phyloP scores from a whole-genome alignment of 2,113 vertebrate species.

The Apteryx mantelli region DNA sequence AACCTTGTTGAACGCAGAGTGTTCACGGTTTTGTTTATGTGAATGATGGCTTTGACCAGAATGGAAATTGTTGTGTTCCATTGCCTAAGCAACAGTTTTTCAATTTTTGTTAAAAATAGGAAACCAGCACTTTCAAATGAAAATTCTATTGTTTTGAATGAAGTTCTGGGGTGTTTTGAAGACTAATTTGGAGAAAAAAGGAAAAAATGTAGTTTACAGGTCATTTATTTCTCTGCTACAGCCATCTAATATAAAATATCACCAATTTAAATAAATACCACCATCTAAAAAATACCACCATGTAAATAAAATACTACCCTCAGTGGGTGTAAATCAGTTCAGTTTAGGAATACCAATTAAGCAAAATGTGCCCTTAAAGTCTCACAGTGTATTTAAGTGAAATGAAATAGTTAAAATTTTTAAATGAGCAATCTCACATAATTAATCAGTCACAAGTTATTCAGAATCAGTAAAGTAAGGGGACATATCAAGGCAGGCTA shows the following conservation, averaged over 20 bases:
- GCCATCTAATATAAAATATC: not conserved
- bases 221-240: not conserved
- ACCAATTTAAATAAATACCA: not conserved
- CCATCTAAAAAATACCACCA: too few relatives aligned
- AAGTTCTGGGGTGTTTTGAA: not conserved
- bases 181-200: not conserved
- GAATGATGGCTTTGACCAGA: not conserved
- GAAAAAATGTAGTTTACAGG: not conserved
- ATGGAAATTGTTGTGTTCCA: not conserved
- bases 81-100: not conserved
- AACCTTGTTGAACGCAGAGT: not conserved
- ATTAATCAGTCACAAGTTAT: not conserved
- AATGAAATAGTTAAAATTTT: not conserved
- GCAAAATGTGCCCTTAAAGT: not conserved
- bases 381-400: conserved; percentile 5
- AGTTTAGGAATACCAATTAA: not conserved
- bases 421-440: not conserved
- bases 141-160: not conserved
- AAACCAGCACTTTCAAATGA: not conserved
- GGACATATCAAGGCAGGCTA: not conserved
- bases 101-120: not conserved
- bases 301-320: not conserved
- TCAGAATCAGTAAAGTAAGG: not conserved
- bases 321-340: not conserved
- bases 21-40: not conserved